Percentiles rank a stretch among this genome's conserved stretches.
phyloP scores from a whole-genome alignment of 2,113 vertebrate species.

The Kobus ellipsiprymnus region DNA sequence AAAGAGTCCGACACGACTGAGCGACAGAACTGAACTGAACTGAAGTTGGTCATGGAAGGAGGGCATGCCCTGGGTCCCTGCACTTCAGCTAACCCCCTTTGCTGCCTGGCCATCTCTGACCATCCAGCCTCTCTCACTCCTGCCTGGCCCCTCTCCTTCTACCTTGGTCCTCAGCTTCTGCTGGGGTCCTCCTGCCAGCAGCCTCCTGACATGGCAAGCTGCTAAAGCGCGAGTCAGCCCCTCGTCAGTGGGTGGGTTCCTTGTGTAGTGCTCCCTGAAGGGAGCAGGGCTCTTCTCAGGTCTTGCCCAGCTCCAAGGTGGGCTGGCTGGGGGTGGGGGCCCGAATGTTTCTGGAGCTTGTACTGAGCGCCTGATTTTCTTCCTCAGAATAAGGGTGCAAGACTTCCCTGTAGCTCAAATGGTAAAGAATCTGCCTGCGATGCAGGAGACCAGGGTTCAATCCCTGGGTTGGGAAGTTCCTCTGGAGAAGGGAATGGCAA shows the following conservation, averaged over 20 bases:
- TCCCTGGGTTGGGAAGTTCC: neutral
- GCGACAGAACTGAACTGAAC: no score
- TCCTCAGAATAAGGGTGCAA: neutral
- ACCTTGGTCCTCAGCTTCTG: neutral
- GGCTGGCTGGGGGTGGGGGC: neutral
- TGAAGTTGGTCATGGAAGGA: neutral
- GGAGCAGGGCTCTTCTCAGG: neutral
- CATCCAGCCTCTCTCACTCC: neutral
- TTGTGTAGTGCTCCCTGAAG: accelerated
- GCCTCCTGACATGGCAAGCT: neutral
- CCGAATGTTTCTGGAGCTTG: neutral
- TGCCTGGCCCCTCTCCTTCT: neutral
- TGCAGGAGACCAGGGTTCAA: neutral
- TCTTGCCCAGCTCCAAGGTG: neutral
- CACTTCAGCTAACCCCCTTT: neutral
- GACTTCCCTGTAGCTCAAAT: neutral
- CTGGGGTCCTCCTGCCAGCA: neutral
- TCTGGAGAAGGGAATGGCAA: neutral
- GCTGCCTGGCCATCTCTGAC: neutral
- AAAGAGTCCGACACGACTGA: accelerated
- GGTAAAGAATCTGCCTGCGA: neutral
- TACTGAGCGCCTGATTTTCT: neutral
- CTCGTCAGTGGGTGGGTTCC: accelerated
- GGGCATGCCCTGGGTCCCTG: neutral
- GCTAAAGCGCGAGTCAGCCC: accelerated